Base-by-base conservation (phyloP, 1,140 invertebrate species). In the Maconellicoccus hirsutus region DNA sequence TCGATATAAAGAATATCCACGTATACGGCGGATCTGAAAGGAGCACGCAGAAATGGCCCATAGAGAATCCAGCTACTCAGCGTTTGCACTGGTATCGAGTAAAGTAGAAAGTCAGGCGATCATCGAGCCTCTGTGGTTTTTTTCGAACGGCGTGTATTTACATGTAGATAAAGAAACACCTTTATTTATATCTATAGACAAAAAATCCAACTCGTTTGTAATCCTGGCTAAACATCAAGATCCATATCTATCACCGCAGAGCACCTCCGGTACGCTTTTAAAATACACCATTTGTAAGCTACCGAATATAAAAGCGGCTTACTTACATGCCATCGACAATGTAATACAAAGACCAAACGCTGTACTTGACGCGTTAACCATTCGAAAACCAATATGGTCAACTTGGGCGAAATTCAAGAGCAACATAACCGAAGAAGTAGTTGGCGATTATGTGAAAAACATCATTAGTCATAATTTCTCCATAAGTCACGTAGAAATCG, bases 401-500 rank as follows among this genome's bases (percentile, higher is more conserved):
- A 97, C 93, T 0, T 96, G 93, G 93, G 89, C 88, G 0, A 84
- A 87, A 75, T 93, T 88, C 77, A 87, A 89, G 26, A 79, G 78
- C 27, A 79, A 85, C 27, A 87, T 97, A 0, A 85, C 85, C 75
- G 86, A 91, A 61, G 74, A 76, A 0, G 82, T 84, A 21, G 83
- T 94, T 0, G 73, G 86, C 1, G 77, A 87, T 8, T 95, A 89
- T 77, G 90, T 88, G 0, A 72, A 86, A 38, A 82, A 89, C 75
- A 94, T 96, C 70, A 73, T 82, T 0, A 76, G 80, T 0, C 75
- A 90, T 75, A 86, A 85, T 0, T 95, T 93, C 75, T 81, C 85
- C 0, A 85, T 87, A 76, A 90, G 90, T 70, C 92, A 94, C 75
- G 72, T 96, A 12, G 93, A 96, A 81, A 92, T 97, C 63, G 94